phyloP scores from a whole-genome alignment of 2,797 vertebrate genomes.

The Coreius guichenoti region DNA sequence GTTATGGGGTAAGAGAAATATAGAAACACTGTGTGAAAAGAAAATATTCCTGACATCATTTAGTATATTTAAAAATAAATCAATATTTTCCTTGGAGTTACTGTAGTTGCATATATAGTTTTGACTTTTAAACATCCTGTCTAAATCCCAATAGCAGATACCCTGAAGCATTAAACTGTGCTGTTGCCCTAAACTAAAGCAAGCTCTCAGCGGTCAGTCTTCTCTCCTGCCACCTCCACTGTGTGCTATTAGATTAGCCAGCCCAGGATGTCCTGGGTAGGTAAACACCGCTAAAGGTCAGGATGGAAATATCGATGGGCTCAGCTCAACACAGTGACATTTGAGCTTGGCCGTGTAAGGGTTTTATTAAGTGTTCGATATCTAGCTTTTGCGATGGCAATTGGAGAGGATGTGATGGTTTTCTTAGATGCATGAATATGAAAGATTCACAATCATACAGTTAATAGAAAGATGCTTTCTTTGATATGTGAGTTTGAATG shows the following conservation, averaged over 20 bases:
- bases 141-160: constrained; percentile 21
- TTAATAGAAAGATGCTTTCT: neutral
- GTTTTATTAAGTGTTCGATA: constrained; percentile 79
- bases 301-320: constrained; percentile 72
- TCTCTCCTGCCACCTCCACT: constrained; percentile 50
- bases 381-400: constrained; percentile 59
- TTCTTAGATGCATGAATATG: constrained; percentile 3
- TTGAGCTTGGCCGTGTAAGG: constrained; percentile 71
- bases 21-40: neutral
- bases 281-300: constrained; percentile 81
- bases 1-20: neutral
- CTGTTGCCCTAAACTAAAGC: constrained; percentile 22
- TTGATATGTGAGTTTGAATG: neutral
- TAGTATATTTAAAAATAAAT: neutral
- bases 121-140: constrained; percentile 20
- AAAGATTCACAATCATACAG: neutral
- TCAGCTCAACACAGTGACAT: constrained; percentile 78
- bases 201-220: constrained; percentile 34
- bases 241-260: constrained; percentile 68
- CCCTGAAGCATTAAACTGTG: constrained; percentile 23
- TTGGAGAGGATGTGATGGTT: constrained; percentile 4
- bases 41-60: neutral
- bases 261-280: constrained; percentile 70
- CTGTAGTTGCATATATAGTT: neutral
- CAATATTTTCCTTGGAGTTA: neutral